Percentiles rank a stretch among this genome's conserved stretches.
These are phyloP conservation scores for Leptopterna dolabrata DNA, from an alignment of 2,888 invertebrate species.

Conservation along the genomic window DNA sequence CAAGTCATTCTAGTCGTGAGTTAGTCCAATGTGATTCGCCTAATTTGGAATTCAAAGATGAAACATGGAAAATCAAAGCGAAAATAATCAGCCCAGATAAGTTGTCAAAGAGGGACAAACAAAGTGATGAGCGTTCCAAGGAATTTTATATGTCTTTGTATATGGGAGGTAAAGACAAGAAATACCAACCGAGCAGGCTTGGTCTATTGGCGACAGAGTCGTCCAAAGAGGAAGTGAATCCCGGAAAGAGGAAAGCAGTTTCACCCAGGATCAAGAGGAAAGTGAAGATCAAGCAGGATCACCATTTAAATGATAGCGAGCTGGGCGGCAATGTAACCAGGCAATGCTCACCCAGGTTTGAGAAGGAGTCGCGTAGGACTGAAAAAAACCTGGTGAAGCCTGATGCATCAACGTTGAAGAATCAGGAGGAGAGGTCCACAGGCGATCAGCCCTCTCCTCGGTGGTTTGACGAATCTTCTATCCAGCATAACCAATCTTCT, in stretches of 20 bases:
- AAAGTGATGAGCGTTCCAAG: neutral
- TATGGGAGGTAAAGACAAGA: neutral
- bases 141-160: neutral
- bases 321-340: no score
- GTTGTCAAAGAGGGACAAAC: neutral
- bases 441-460: neutral
- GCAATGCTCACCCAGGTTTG: no score
- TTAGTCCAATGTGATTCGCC: neutral
- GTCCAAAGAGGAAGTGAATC: conserved; percentile 10
- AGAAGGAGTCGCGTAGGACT: no score
- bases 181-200: conserved; percentile 6
- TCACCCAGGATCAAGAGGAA: neutral
- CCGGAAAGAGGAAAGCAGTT: neutral
- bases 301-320: no score
- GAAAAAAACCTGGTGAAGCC: no score
- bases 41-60: neutral
- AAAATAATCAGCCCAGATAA: neutral
- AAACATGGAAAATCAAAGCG: neutral
- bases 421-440: neutral
- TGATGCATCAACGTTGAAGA: neutral
- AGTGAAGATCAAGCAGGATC: neutral
- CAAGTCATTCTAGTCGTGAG: neutral
- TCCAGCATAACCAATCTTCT: neutral
- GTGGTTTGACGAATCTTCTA: neutral
- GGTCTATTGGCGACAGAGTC: conserved; percentile 30